Evolutionary conservation across 2,888 invertebrate species (phyloP).

Genomic region (Acronicta alni): DNA sequence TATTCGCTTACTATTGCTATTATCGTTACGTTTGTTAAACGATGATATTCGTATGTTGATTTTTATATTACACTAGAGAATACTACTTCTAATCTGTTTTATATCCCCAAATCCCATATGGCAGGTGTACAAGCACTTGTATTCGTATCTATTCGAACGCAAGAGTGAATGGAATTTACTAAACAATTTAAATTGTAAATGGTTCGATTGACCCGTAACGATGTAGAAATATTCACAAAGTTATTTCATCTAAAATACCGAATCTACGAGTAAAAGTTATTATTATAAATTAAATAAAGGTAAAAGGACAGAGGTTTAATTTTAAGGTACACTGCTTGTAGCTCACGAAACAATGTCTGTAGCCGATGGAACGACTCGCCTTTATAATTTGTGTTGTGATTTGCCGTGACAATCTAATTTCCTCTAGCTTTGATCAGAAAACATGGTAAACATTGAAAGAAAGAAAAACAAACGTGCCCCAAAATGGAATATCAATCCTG

Average conservation of each 20-base stretch:
- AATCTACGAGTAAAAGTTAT: conserved; percentile 11
- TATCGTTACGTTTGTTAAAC: no score
- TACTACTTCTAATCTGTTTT: not conserved
- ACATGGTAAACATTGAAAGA: conserved; percentile 1
- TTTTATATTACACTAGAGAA: no score
- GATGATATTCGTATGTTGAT: no score
- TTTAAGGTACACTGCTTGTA: conserved; percentile 1
- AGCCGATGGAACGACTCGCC: not conserved
- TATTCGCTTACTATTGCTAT: no score
- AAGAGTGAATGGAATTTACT: conserved; percentile 12
- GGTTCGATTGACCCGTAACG: conserved; percentile 16
- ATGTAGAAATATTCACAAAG: conserved; percentile 18
- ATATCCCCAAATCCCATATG: no score
- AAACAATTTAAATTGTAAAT: conserved; percentile 33
- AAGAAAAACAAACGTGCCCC: not conserved
- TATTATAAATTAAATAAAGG: conserved; percentile 18
- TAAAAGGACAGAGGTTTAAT: not conserved
- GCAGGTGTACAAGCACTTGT: not conserved
- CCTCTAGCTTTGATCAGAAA: conserved; percentile 12
- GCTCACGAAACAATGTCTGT: conserved; percentile 9
- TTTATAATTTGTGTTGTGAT: conserved; percentile 6
- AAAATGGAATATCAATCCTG: conserved; percentile 2
- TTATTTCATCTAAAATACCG: conserved; percentile 25
- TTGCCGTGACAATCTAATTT: conserved; percentile 18
- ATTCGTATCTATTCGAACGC: not conserved